Evolutionary conservation across 2,797 vertebrate species (phyloP).

Genomic region (Pteropus rufus): DNA sequence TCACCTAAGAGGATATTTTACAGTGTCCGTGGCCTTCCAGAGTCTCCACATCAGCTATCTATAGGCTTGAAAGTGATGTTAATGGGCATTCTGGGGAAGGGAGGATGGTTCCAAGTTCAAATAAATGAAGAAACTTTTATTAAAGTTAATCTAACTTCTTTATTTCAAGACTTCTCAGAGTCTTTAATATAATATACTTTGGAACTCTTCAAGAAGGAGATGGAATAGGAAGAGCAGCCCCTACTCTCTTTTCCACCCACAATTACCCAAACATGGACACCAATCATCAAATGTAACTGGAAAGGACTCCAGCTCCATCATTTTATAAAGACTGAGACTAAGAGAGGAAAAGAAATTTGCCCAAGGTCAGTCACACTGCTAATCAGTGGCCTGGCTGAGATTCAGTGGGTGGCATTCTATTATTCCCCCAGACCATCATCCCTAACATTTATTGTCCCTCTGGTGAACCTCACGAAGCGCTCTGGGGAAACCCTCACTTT

Average conservation of each 20-base stretch:
- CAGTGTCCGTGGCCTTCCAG: neutral
- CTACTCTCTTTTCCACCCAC: neutral
- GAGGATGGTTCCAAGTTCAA: neutral
- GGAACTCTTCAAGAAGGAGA: neutral
- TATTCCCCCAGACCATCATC: neutral
- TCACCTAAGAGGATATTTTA: neutral
- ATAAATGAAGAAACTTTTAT: neutral
- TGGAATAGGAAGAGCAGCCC: neutral
- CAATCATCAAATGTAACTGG: neutral
- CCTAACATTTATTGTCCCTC: neutral
- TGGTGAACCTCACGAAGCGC: neutral
- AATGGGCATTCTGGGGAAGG: neutral
- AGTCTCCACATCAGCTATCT: neutral
- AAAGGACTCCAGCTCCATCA: neutral
- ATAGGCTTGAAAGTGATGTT: neutral
- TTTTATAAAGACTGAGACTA: neutral
- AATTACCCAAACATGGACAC: neutral
- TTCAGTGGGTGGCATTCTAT: neutral
- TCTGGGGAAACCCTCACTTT: neutral
- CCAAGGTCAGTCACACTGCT: neutral
- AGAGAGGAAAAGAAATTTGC: neutral
- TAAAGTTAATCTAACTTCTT: neutral
- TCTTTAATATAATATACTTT: neutral
- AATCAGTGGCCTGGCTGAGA: neutral
- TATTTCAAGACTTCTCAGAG: neutral